These are phyloP conservation scores for Schizopygopsis malacanthus DNA, from an alignment of 2,797 vertebrate genomes.

Conservation along the genomic window DNA sequence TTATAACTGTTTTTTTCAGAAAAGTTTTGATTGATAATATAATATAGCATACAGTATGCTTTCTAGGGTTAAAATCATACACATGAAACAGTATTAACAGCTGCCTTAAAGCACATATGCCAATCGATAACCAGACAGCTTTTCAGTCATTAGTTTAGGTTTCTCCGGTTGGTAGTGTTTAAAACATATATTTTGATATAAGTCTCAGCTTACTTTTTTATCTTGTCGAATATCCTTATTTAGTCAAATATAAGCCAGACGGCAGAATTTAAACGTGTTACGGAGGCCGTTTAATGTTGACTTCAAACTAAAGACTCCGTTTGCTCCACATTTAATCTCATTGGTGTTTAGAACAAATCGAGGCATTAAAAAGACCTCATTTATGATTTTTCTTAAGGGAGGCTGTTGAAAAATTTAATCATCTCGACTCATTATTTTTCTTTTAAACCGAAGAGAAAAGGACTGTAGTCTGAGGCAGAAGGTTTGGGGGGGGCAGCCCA, in stretches of 20 bases:
- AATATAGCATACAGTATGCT: too few species aligned
- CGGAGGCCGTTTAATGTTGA: background rate
- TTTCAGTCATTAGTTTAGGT: background rate
- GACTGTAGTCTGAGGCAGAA: background rate
- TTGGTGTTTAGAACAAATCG: background rate
- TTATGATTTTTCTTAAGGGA: constrained; percentile 15
- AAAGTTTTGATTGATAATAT: too few species aligned
- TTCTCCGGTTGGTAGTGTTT: background rate
- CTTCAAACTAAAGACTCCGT: background rate
- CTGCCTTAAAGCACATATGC: background rate
- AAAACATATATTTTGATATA: background rate
- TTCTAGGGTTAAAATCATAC: too few species aligned
- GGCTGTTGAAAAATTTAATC: constrained; percentile 10
- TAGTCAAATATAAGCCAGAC: background rate
- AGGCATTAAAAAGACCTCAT: background rate
- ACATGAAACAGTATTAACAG: too few species aligned
- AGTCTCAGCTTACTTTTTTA: background rate
- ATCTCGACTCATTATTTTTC: constrained; percentile 14
- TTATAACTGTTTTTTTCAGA: too few species aligned
- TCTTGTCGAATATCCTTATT: background rate
- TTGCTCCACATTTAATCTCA: constrained; percentile 22
- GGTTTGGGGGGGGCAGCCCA: constrained; percentile 24
- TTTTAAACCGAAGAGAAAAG: background rate
- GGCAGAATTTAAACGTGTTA: background rate
- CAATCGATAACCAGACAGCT: background rate